These are phyloP conservation scores for Oasisia sp. DNA, from an alignment of 2,888 invertebrate species.

Conservation along the genomic window DNA sequence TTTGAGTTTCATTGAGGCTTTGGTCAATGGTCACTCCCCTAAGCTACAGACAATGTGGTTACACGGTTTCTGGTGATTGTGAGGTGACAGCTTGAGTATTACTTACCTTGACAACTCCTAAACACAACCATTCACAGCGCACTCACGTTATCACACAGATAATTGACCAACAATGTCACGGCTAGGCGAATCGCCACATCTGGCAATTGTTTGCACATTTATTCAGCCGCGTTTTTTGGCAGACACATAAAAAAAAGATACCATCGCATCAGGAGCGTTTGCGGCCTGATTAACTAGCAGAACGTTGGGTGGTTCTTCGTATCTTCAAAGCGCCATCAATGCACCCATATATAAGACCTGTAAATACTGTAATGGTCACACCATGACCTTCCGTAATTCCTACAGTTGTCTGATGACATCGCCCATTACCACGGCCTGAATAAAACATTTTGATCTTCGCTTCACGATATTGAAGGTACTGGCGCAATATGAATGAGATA, in stretches of 20 bases:
- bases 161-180: slow-evolving; percentile 13
- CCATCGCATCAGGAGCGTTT: neutral
- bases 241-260: neutral
- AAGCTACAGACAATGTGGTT: neutral
- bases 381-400: no score
- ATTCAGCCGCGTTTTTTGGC: neutral
- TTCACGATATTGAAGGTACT: no score
- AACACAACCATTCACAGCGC: neutral
- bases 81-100: neutral
- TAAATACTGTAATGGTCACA: no score
- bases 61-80: neutral
- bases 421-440: no score
- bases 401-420: no score
- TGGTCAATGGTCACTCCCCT: neutral
- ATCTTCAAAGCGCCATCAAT: neutral
- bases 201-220: slow-evolving; percentile 10
- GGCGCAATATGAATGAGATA: no score
- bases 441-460: no score
- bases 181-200: neutral
- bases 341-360: neutral
- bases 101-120: neutral
- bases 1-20: neutral
- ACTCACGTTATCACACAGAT: neutral
- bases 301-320: neutral
- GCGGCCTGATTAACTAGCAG: neutral